Conservation (phyloP, 1,140 invertebrate species). For the Lamellibrachia luymesi region DNA sequence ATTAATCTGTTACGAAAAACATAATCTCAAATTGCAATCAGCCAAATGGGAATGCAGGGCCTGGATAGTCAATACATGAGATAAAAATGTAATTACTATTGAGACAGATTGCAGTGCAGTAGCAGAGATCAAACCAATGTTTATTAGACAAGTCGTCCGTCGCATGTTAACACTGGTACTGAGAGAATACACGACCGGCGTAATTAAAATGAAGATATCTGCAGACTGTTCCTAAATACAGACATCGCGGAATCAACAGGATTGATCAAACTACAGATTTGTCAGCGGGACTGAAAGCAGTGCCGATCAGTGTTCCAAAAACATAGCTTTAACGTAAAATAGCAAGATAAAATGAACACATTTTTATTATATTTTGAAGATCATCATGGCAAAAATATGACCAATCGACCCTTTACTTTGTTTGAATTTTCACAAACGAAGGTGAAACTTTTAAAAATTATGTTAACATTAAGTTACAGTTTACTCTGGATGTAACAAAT, state of each 20-base stretch:
- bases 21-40: slow-evolving; percentile 1
- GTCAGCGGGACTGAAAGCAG: too few relatives aligned
- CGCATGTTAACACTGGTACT: background rate
- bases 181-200: background rate
- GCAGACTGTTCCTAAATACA: background rate
- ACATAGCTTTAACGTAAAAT: too few relatives aligned
- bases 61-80: background rate
- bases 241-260: background rate
- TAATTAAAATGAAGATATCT: background rate
- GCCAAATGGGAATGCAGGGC: background rate
- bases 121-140: background rate
- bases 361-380: too few relatives aligned
- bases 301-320: too few relatives aligned
- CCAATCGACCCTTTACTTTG: too few relatives aligned
- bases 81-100: slow-evolving; percentile 2
- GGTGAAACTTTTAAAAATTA: too few relatives aligned
- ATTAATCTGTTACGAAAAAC: background rate
- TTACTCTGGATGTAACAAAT: too few relatives aligned
- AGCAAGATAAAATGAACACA: too few relatives aligned
- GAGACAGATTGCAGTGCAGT: background rate
- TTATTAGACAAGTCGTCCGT: background rate
- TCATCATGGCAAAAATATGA: too few relatives aligned
- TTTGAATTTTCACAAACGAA: too few relatives aligned
- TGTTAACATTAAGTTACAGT: too few relatives aligned
- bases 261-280: background rate